These are phyloP conservation scores for Athalia cordata DNA, from an alignment of 2,888 invertebrate species.

Conservation along the genomic window DNA sequence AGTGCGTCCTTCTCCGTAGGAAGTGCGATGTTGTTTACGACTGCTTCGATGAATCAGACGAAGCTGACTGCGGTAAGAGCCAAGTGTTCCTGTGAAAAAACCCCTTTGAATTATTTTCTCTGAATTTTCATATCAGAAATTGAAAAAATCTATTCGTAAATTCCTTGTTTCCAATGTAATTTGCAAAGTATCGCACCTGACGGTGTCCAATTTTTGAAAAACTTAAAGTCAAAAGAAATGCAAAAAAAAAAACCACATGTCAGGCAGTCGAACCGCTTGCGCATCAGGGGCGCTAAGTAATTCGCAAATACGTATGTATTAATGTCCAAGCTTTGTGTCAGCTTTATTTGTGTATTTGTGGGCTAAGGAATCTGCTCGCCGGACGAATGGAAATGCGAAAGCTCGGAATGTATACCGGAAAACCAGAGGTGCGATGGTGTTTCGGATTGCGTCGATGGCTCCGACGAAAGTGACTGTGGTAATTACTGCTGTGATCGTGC, in stretches of 20 bases:
- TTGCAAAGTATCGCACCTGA: background rate
- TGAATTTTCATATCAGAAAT: background rate
- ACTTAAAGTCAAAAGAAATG: background rate
- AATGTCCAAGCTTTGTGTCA: conserved; percentile 49
- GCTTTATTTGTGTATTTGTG: conserved; percentile 61
- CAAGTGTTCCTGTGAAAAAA: conserved; percentile 22
- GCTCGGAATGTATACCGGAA: conserved; percentile 78
- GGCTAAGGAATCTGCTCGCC: conserved; percentile 63
- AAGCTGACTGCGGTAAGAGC: conserved; percentile 77
- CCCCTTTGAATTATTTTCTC: background rate
- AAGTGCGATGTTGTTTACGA: conserved; percentile 79
- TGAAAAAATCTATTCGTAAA: background rate
- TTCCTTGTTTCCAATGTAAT: no score
- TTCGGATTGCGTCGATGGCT: conserved; percentile 73
- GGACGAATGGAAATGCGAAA: conserved; percentile 74
- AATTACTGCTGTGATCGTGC: conserved; percentile 54
- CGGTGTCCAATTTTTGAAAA: background rate
- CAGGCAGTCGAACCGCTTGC: no score
- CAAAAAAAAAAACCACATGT: no score
- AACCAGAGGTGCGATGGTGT: conserved; percentile 77
- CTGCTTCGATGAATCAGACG: conserved; percentile 80
- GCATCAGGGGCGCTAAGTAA: conserved; percentile 1
- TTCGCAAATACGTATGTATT: background rate
- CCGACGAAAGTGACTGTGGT: conserved; percentile 75
- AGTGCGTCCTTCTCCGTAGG: conserved; percentile 78